Evolutionary conservation across 30 jellyfish, hydroid and myxozoan genomes (phyloP).

Genomic region (Morbakka virulenta): DNA sequence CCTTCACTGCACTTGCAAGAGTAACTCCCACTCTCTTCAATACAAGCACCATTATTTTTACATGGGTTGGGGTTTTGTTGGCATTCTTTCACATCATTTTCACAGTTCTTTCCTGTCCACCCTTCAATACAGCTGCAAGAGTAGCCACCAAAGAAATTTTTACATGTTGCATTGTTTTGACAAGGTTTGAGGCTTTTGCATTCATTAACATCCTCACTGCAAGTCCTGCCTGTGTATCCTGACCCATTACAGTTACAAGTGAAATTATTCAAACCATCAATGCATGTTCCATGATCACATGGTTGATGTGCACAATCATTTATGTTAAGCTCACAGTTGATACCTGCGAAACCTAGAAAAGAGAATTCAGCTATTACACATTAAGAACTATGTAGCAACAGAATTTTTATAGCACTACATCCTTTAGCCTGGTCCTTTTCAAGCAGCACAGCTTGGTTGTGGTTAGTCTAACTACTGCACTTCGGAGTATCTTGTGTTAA

Average conservation of each 20-base stretch:
- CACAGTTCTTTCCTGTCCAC: constrained; percentile 53
- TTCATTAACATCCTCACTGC: constrained; percentile 52
- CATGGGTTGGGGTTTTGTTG: constrained; percentile 35
- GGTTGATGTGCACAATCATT: constrained; percentile 55
- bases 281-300: constrained; percentile 65
- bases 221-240: constrained; percentile 56
- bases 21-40: constrained; percentile 30
- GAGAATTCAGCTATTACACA: no score
- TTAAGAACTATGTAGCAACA: no score
- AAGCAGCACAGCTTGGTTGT: neutral
- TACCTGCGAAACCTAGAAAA: constrained; percentile 46
- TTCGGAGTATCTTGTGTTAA: no score
- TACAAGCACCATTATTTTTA: constrained; percentile 49
- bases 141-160: constrained; percentile 45
- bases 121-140: constrained; percentile 47
- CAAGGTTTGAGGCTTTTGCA: constrained; percentile 48
- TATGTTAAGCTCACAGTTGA: constrained; percentile 42
- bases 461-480: neutral
- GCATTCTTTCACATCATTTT: constrained; percentile 57
- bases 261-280: constrained; percentile 58
- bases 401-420: no score
- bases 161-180: constrained; percentile 55
- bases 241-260: constrained; percentile 57
- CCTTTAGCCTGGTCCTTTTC: no score
- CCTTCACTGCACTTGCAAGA: constrained; percentile 46